These are phyloP conservation scores for Panthera leo DNA, from an alignment of 2,113 vertebrate species.

Conservation along the genomic window DNA sequence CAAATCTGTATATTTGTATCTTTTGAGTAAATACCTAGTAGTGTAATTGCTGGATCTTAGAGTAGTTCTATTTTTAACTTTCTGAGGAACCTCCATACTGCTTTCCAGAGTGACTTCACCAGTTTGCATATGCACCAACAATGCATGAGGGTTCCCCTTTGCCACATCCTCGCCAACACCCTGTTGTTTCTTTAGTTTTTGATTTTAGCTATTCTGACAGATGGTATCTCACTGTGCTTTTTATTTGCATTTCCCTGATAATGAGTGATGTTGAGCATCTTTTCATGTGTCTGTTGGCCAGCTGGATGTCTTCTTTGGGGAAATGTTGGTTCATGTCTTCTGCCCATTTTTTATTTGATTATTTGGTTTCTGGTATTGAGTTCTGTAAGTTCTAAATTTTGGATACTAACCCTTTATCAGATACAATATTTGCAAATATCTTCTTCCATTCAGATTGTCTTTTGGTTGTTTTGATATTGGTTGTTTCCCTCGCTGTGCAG, in stretches of 20 bases:
- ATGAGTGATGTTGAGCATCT: background rate
- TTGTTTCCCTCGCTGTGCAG: background rate
- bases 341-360: background rate
- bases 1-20: background rate
- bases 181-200: background rate
- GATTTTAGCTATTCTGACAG: background rate
- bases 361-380: background rate
- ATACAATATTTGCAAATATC: background rate
- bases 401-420: background rate
- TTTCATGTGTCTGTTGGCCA: background rate
- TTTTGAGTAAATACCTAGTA: background rate
- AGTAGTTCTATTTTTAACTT: background rate
- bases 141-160: background rate
- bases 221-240: background rate
- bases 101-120: background rate
- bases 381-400: background rate
- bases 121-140: background rate
- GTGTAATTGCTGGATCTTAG: background rate
- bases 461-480: background rate
- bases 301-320: background rate
- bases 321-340: background rate
- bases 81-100: background rate
- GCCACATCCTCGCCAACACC: background rate
- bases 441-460: background rate
- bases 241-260: background rate